phyloP scores from a whole-genome alignment of 1,140 invertebrate genomes.

The Mylabris phalerata region DNA sequence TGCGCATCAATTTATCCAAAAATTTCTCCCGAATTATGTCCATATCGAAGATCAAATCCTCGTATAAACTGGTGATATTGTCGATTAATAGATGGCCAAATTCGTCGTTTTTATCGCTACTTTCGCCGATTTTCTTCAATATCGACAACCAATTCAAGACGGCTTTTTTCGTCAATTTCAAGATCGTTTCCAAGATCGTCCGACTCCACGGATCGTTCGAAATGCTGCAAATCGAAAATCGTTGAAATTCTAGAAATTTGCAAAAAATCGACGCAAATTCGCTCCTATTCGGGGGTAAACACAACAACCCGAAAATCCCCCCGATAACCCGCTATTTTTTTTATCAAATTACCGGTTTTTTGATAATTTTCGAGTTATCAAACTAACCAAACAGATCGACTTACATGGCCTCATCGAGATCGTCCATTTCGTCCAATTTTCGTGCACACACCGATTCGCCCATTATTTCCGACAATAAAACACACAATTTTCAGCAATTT shows the following conservation, averaged over 20 bases:
- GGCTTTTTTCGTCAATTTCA: not conserved
- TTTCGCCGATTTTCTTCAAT: constrained; percentile 1
- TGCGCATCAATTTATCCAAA: not conserved
- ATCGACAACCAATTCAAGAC: constrained; percentile 4
- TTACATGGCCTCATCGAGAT: not conserved
- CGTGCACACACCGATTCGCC: not conserved
- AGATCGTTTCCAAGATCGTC: not conserved
- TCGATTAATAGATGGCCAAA: not conserved
- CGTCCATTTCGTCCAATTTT: not conserved
- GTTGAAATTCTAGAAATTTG: too few species aligned
- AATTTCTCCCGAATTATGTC: constrained; percentile 7
- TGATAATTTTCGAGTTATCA: not conserved
- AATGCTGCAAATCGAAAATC: not conserved
- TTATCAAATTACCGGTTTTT: too few species aligned
- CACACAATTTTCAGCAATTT: too few species aligned
- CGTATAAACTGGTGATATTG: not conserved
- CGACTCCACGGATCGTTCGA: not conserved
- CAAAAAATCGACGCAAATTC: too few species aligned
- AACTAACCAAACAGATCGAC: not conserved
- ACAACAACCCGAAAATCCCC: too few species aligned
- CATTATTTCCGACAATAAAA: too few species aligned
- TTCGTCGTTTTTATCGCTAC: not conserved
- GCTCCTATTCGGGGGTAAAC: too few species aligned
- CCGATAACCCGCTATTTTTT: too few species aligned
- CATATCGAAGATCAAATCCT: constrained; percentile 1